Evolutionary conservation across 23 tunicate species (phyloP), one percentile per base, ranked within the genome.

Genomic region (Ciona savignyi): DNA sequence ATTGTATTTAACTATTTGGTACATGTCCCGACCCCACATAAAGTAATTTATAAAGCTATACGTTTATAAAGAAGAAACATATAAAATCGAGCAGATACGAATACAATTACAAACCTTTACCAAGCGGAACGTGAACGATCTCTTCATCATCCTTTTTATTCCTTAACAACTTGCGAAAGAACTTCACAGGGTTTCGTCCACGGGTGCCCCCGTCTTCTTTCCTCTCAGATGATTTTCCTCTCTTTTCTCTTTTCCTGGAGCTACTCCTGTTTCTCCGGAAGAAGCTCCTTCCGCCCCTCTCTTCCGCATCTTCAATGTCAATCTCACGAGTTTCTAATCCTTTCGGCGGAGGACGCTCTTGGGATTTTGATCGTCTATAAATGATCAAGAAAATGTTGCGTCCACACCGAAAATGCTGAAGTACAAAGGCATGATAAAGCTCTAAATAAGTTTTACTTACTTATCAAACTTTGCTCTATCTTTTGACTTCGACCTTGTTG

Each of bases 321-420:
- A 30, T 60, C 25, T 68, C 78, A 2, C 70, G 62, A 0, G 84
- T 29, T 51, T 77, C 80, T 2, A 28, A 56, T 30, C 74, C 79
- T 61, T 79, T 66, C 30, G 77, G 74, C 61, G 30, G 76, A n/a
- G 94, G 81, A 32, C 95, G 74, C 29, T 88, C 95, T 56, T 77
- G 84, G 4, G 95, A 88, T 76, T 88, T 88, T n/a, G 95, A 83
- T 19, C 95, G 71, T 33, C 85, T 65, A 62, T 70, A 42, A 61
- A 49, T 42, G 25, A 33, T 30, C 2, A 42, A 42, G 9, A 42
- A 30, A 19, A 19, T 29, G 70, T 23, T 61, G n/a, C n/a, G n/a
- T n/a, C n/a, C n/a, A n/a, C n/a, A n/a, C n/a, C n/a, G n/a, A n/a
- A n/a, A n/a, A n/a, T n/a, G n/a, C n/a, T n/a, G n/a, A n/a, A n/a